A percentile compares a stretch with the other conserved stretches of the same genome.
phyloP scores from a whole-genome alignment of 2,888 invertebrate genomes.

The Nasonovia ribisnigri region DNA sequence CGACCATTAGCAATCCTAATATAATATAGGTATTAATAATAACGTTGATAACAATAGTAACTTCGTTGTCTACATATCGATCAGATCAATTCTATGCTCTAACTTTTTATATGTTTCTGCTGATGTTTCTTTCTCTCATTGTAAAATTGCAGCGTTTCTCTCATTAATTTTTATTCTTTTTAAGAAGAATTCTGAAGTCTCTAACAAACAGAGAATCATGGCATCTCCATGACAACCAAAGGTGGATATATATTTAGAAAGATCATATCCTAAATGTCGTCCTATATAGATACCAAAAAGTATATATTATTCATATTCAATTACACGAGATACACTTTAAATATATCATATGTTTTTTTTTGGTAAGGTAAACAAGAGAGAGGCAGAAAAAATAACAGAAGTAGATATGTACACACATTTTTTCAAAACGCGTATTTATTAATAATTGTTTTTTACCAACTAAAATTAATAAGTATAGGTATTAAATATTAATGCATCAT shows the following conservation, averaged over 20 bases:
- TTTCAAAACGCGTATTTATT: neutral
- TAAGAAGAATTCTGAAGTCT: neutral
- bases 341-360: neutral
- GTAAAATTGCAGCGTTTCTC: neutral
- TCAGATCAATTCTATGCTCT: neutral
- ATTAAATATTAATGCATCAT: too few species aligned
- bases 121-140: neutral
- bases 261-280: neutral
- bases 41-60: neutral
- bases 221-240: neutral
- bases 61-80: neutral
- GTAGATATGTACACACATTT: neutral
- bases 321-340: neutral
- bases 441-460: too few species aligned
- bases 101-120: neutral
- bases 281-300: neutral
- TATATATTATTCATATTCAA: constrained; percentile 9
- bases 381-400: neutral
- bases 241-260: neutral
- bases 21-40: neutral
- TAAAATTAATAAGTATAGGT: neutral
- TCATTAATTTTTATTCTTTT: neutral
- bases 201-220: neutral
- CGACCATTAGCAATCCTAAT: neutral
- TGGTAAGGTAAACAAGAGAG: neutral